phyloP scores from a whole-genome alignment of 2,888 invertebrate genomes.

The Malachius bipustulatus region DNA sequence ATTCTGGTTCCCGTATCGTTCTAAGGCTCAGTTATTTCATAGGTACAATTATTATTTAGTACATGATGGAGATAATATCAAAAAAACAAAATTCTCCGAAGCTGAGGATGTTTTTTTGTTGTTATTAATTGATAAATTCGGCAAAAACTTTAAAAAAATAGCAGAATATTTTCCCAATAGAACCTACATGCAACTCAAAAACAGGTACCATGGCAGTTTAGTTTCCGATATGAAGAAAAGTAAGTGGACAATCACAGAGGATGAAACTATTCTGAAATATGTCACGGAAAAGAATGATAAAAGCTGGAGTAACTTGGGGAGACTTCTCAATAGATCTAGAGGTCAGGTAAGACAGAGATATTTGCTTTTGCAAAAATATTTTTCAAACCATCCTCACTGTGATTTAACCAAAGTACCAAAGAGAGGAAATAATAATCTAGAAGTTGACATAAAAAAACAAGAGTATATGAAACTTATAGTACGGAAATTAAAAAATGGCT shows the following conservation, averaged over 20 bases:
- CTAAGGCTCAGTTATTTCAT: slow-evolving; percentile 54
- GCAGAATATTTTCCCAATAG: slow-evolving; percentile 48
- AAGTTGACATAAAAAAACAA: slow-evolving; percentile 14
- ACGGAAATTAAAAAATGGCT: slow-evolving; percentile 15
- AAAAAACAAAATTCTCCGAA: slow-evolving; percentile 47
- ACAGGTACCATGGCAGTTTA: slow-evolving; percentile 44
- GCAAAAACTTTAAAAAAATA: slow-evolving; percentile 45
- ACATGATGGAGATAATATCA: not conserved
- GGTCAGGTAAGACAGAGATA: slow-evolving; percentile 50
- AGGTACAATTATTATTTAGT: slow-evolving; percentile 39
- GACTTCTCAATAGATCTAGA: slow-evolving; percentile 44
- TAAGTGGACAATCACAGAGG: slow-evolving; percentile 51
- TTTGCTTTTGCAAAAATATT: slow-evolving; percentile 41
- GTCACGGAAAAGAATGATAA: slow-evolving; percentile 38
- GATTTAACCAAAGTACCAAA: slow-evolving; percentile 36
- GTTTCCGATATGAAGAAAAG: slow-evolving; percentile 33
- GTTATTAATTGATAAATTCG: slow-evolving; percentile 49
- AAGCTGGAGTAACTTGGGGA: slow-evolving; percentile 44
- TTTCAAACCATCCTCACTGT: slow-evolving; percentile 38
- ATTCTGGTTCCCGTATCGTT: slow-evolving; percentile 48
- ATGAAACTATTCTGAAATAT: slow-evolving; percentile 44
- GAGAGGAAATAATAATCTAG: slow-evolving; percentile 21
- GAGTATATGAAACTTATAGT: slow-evolving; percentile 18
- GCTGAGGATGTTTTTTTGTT: slow-evolving; percentile 55
- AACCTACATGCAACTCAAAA: slow-evolving; percentile 47